Base-by-base conservation (phyloP, 53 echinoderm and acorn worm species). In the Luidia sarsii region DNA sequence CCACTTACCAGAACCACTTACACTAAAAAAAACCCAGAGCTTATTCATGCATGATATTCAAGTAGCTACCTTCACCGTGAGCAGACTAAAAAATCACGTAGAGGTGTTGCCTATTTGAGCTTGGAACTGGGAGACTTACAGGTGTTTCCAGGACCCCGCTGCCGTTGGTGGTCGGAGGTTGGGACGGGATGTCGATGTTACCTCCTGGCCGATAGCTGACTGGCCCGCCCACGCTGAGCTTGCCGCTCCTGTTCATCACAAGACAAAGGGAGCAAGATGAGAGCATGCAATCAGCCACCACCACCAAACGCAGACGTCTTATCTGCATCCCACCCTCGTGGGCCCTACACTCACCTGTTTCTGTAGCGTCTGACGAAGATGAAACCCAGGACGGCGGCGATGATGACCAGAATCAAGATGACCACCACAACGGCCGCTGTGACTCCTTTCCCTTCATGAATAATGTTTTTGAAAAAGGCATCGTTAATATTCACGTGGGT, bases 101-200 rank as follows among this genome's bases (percentile, higher is more conserved):
- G n/a, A n/a, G n/a, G n/a, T n/a, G n/a, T n/a, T n/a, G n/a, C n/a
- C n/a, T n/a, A n/a, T n/a, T n/a, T n/a, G n/a, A n/a, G n/a, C n/a
- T n/a, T n/a, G n/a, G n/a, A n/a, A n/a, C n/a, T n/a, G n/a, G n/a
- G n/a, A n/a, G 41, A 41, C 41, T 41, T 41, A 41, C 41, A 6
- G 41, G 41, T 6, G 41, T 7, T 6, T 45, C 67, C 9, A 67
- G 9, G 45, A 67, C 45, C 10, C 80, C 80, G 21, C 50, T 33
- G 3, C 50, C 66, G 7, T 50, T 51, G 22, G 51, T 65, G 3
- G 50, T n/a, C 4, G 50, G 41, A 8, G 28, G 39, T 16, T 67
- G 68, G 48, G 74, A 57, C 0, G 90, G 90, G 10, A 90, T 75
- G 43, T 86, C 82, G 18, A 90, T 86, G 61, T 90, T 86, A 57